Conservation (phyloP, 1,140 invertebrate species). For the Danaus plexippus region DNA sequence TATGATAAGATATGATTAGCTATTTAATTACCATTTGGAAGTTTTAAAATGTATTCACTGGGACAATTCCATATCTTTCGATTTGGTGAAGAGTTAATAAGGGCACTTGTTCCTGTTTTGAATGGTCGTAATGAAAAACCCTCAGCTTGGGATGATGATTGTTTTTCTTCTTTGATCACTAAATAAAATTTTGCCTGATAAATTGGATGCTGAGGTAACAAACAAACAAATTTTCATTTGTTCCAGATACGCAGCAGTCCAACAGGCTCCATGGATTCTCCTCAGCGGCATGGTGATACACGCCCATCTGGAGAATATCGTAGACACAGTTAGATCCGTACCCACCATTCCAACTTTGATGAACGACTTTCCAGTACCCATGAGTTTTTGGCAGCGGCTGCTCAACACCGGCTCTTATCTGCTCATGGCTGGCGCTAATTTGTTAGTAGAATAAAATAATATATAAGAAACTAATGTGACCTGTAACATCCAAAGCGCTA, state of each 20-base stretch:
- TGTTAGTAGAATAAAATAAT: conserved; percentile 26
- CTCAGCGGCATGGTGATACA: conserved; percentile 26
- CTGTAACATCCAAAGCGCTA: too few species aligned
- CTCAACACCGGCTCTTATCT: conserved; percentile 21
- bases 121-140: too few species aligned
- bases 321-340: conserved; percentile 30
- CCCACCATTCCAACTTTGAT: conserved; percentile 25
- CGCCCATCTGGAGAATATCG: conserved; percentile 27
- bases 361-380: conserved; percentile 28
- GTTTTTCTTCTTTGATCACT: too few species aligned
- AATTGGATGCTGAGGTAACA: background rate
- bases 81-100: background rate
- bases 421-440: conserved; percentile 10
- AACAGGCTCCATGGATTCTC: conserved; percentile 41
- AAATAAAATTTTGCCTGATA: too few species aligned
- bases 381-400: conserved; percentile 30
- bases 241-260: conserved; percentile 38
- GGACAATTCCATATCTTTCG: background rate
- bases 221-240: background rate
- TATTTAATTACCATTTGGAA: too few species aligned
- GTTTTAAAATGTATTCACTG: too few species aligned
- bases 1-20: too few species aligned
- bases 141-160: too few species aligned
- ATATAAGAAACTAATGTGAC: background rate
- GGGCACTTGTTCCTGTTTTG: background rate